Evolutionary conservation across 2,113 vertebrate genomes (phyloP).

Genomic region (Ailurus styani): DNA sequence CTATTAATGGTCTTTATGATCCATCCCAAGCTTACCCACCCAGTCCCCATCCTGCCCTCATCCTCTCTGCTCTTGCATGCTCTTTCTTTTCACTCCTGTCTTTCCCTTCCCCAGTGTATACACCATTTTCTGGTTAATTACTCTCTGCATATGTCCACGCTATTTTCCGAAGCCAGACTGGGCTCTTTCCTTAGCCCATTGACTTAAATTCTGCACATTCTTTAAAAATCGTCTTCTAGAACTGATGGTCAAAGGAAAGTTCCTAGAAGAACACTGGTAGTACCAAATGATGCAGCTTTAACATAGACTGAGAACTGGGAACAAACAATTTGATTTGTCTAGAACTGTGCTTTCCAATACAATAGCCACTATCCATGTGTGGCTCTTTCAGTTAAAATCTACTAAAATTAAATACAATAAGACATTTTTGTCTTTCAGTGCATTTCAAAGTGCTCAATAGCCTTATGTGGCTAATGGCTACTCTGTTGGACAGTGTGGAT

Average conservation of each 20-base stretch:
- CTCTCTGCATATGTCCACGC: background rate
- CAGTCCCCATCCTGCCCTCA: no score
- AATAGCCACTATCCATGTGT: background rate
- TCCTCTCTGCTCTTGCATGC: background rate
- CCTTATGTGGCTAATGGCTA: background rate
- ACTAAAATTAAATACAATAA: background rate
- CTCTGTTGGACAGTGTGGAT: background rate
- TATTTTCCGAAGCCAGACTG: background rate
- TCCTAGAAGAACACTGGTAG: background rate
- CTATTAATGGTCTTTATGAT: background rate
- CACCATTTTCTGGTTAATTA: background rate
- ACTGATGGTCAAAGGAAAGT: background rate
- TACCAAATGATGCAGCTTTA: background rate
- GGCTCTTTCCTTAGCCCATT: background rate
- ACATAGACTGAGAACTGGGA: background rate
- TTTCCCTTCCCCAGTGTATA: fast-evolving
- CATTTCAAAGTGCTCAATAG: background rate
- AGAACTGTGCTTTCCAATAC: background rate
- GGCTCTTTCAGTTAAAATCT: background rate
- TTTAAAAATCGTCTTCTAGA: background rate
- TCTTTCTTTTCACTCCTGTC: background rate
- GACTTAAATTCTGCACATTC: background rate
- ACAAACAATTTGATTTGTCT: background rate
- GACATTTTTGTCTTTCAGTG: background rate
- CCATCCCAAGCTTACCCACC: background rate